Base-by-base conservation (phyloP, 2,888 invertebrate species). In the Liopterus haemorrhoidalis region DNA sequence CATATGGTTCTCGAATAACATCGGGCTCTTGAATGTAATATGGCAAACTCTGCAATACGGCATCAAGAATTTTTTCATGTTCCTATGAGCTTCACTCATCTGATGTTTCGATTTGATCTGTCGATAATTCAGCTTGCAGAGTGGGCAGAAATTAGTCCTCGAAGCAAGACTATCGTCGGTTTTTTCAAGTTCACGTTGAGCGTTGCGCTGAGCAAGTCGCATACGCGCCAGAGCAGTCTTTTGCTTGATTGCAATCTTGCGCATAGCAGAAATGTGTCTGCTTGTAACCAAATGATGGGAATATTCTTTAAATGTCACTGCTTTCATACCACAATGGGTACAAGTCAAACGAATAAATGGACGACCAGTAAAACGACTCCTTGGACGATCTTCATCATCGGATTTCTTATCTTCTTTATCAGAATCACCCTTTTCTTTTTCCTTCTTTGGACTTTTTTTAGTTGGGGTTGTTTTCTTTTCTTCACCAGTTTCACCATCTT, bases 1-100 rank as follows among this genome's bases (percentile, higher is more conserved):
- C 52, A 86, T 78, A 66, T 90, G 90, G 50, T 82, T 83, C 62
- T 90, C 88, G 64, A 83, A 89, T 11, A 84, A 73, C 85, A 89
- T 88, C 9, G 89, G 86, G 52, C 86, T 85, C 57, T 85, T 82
- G 69, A 87, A 88, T 25, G 81, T 77, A 56, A 84, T 69, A 47
- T 81, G 79, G 64, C 89, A 90, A 35, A 82, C 75, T 57, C 81
- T 81, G 60, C 89, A 89, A 66, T 78, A 82, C 1, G 89, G 89
- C 76, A 85, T 81, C 49, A 90, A 71, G 68, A 89, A 88, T 60
- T 85, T 81, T 67, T 85, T 86, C 78, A 89, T 87, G 59, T 83
- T 83, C 67, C 85, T 80, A 62, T 90, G 89, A 21, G 85, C 78
- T 56, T 85, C 83, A 18, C 87, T 85, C 43, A 78, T 70, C 61